phyloP scores from a whole-genome alignment of 2,888 invertebrate genomes.

The Trachelus tabidus region DNA sequence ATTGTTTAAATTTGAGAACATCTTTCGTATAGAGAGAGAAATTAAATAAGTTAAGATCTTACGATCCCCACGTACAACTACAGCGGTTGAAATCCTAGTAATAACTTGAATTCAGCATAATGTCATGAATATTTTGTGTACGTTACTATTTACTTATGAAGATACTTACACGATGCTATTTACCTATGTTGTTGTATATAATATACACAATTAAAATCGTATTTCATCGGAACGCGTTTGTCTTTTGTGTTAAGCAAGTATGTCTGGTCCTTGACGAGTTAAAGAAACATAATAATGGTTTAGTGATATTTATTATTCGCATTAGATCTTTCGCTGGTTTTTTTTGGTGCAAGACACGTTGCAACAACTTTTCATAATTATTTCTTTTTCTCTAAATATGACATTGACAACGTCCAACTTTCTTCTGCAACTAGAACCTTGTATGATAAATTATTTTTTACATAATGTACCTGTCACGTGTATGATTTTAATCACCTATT shows the following conservation, averaged over 20 bases:
- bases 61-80: slow-evolving; percentile 6
- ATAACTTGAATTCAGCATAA: slow-evolving; percentile 38
- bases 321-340: background rate
- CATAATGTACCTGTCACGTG: background rate
- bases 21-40: background rate
- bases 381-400: background rate
- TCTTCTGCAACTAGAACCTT: background rate
- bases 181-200: slow-evolving; percentile 49
- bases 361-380: background rate
- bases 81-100: slow-evolving; percentile 32
- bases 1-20: no score
- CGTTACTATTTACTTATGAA: slow-evolving; percentile 42
- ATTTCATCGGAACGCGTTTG: slow-evolving; percentile 41
- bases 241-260: slow-evolving; percentile 25
- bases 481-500: background rate
- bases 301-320: background rate
- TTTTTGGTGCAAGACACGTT: background rate
- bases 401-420: background rate
- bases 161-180: slow-evolving; percentile 42
- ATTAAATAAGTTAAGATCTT: slow-evolving; percentile 11
- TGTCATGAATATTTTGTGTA: slow-evolving; percentile 41
- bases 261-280: background rate
- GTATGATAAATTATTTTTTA: background rate
- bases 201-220: slow-evolving; percentile 32
- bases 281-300: background rate